These are phyloP conservation scores for Oscheius myriophilus DNA, from an alignment of 2,888 invertebrate genomes.

Conservation along the genomic window DNA sequence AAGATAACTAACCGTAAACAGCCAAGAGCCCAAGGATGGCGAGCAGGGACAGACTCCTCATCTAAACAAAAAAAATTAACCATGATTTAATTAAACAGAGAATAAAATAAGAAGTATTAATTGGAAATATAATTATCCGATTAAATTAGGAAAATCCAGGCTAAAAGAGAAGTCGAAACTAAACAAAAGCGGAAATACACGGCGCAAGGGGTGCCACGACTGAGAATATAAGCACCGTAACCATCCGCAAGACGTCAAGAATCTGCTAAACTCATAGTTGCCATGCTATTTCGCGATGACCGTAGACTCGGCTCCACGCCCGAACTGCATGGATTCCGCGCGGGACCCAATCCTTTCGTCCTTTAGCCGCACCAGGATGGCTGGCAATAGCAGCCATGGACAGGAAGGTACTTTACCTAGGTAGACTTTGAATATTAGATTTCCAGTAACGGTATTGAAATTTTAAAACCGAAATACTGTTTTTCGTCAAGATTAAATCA, in stretches of 20 bases:
- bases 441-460: no score
- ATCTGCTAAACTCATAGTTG: conserved; percentile 19
- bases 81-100: neutral
- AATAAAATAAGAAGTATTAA: neutral
- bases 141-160: neutral
- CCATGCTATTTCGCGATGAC: conserved; percentile 16
- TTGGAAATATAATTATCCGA: neutral
- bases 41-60: conserved; percentile 20
- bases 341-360: conserved; percentile 4
- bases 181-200: neutral
- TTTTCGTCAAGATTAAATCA: no score
- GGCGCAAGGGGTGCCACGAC: neutral
- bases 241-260: conserved; percentile 8
- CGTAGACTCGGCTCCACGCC: conserved; percentile 10
- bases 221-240: neutral
- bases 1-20: conserved; percentile 16
- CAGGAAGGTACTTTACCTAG: no score
- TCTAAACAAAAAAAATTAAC: conserved; percentile 1
- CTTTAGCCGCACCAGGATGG: conserved; percentile 1
- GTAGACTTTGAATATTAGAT: no score
- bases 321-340: conserved; percentile 23
- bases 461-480: no score
- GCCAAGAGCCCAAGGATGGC: conserved; percentile 25
- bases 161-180: neutral
- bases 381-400: neutral